Conservation (phyloP, 2,113 vertebrate genomes). For the Aphelocoma coerulescens region DNA sequence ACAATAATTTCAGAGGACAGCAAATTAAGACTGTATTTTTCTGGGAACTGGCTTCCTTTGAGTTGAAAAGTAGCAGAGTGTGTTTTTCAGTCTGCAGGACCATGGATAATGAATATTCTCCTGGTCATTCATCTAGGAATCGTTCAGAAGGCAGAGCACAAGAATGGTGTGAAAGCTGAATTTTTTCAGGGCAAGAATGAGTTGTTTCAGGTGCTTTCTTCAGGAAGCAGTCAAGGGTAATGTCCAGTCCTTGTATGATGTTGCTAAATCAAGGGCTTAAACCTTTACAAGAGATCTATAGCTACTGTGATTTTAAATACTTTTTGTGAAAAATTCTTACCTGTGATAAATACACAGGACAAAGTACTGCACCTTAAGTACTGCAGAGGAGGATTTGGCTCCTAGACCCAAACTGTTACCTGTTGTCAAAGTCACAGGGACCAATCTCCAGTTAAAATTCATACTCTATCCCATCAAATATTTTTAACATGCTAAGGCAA, state of each 20-base stretch:
- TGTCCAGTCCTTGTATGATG: neutral
- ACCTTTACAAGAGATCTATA: neutral
- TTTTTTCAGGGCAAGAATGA: neutral
- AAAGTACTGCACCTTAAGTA: neutral
- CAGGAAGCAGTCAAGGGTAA: neutral
- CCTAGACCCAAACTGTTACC: neutral
- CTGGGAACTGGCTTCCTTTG: neutral
- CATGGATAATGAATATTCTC: rapidly evolving
- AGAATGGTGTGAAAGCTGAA: neutral
- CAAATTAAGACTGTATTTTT: neutral
- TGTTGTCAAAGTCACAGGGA: neutral
- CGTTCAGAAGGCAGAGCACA: rapidly evolving
- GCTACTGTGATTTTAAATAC: neutral
- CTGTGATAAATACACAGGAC: neutral
- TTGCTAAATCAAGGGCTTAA: neutral
- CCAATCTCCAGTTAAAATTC: neutral
- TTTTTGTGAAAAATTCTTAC: neutral
- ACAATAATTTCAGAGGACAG: neutral
- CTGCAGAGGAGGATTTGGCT: neutral
- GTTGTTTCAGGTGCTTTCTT: neutral
- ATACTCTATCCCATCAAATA: neutral
- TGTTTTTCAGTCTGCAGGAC: neutral
- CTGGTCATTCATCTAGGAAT: neutral
- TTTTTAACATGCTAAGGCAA: neutral
- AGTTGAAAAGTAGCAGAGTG: neutral